Conservation (phyloP, 2,797 vertebrate genomes). For the Taeniopygia guttata region DNA sequence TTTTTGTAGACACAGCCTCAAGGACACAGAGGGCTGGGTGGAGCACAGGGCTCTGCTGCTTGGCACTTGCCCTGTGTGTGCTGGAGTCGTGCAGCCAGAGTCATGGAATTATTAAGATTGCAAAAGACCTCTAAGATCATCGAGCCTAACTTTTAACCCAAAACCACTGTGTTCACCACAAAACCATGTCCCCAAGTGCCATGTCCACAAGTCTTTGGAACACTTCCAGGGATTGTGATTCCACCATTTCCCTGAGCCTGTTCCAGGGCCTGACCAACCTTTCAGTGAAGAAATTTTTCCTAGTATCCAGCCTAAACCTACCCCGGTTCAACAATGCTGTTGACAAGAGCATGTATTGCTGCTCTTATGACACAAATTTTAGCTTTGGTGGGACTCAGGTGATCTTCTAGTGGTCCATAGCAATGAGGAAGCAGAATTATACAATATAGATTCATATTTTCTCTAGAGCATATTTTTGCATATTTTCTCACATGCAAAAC, state of each 20-base stretch:
- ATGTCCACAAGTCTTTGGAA: not conserved
- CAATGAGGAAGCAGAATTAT: not conserved
- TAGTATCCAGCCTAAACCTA: not conserved
- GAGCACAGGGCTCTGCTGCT: not conserved
- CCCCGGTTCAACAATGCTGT: not conserved
- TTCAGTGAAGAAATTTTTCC: not conserved
- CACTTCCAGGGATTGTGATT: not conserved
- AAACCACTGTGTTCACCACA: fast-evolving
- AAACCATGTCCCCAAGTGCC: not conserved
- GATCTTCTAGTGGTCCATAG: not conserved
- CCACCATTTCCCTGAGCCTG: not conserved
- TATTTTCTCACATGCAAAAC: no score
- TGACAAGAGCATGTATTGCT: not conserved
- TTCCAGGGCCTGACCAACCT: not conserved
- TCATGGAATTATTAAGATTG: not conserved
- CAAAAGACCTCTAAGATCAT: not conserved
- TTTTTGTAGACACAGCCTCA: not conserved
- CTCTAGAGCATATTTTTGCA: not conserved
- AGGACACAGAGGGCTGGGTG: not conserved
- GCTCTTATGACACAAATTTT: not conserved
- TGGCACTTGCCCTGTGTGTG: not conserved
- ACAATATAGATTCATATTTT: not conserved
- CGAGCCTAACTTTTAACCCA: no score
- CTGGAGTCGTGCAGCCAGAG: not conserved
- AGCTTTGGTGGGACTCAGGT: not conserved